These are phyloP conservation scores for Rhaphigaster nebulosa DNA, from an alignment of 2,888 invertebrate species.

Conservation along the genomic window DNA sequence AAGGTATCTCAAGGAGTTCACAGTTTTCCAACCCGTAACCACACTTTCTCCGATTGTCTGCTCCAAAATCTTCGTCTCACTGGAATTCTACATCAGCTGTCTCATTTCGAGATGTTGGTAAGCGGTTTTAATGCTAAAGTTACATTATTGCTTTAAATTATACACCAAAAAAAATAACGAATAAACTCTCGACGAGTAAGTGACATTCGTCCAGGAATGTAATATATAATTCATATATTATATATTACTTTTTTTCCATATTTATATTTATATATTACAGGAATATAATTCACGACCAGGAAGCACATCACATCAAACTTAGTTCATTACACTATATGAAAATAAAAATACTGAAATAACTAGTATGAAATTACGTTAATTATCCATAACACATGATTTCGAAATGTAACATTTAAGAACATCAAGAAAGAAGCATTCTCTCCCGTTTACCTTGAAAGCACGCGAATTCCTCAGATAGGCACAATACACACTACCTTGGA, in stretches of 20 bases:
- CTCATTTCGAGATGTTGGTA: not conserved
- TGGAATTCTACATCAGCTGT: not conserved
- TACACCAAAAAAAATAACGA: not conserved
- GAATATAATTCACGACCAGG: too few relatives aligned
- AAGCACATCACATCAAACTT: too few relatives aligned
- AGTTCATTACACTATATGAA: not conserved
- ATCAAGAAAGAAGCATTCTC: not conserved
- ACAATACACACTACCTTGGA: not conserved
- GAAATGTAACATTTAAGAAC: not conserved
- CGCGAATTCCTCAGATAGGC: conserved; percentile 13
- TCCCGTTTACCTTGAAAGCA: not conserved
- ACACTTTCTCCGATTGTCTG: not conserved
- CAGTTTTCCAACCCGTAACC: not conserved
- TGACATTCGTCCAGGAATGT: too few relatives aligned
- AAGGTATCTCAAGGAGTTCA: not conserved
- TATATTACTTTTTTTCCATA: too few relatives aligned
- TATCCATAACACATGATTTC: not conserved
- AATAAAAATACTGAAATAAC: not conserved
- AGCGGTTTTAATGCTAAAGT: not conserved
- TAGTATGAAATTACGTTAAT: not conserved
- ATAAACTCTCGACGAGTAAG: too few relatives aligned
- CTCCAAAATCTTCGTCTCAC: not conserved
- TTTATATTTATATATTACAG: too few relatives aligned
- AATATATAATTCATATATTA: too few relatives aligned
- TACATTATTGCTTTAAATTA: not conserved